These are phyloP conservation scores for Agrochola macilenta DNA, from an alignment of 2,888 invertebrate genomes.

Conservation along the genomic window DNA sequence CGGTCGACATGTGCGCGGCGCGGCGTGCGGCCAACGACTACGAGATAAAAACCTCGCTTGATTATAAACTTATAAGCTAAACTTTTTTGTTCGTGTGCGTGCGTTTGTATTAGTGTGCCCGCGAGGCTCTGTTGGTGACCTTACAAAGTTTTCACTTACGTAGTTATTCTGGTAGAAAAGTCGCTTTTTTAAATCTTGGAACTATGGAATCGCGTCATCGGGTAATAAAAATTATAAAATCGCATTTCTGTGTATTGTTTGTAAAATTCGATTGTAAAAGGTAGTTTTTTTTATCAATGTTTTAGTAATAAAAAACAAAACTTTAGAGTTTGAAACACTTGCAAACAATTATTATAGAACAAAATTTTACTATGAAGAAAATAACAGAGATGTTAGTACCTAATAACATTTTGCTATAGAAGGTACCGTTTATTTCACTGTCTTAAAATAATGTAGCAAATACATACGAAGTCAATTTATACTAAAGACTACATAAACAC, in stretches of 20 bases:
- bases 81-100: slow-evolving; percentile 89
- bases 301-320: not conserved
- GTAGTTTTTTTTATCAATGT: not conserved
- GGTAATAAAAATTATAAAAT: slow-evolving; percentile 15
- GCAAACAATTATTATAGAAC: not conserved
- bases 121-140: slow-evolving; percentile 86
- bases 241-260: not conserved
- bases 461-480: slow-evolving; percentile 46
- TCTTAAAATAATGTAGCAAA: slow-evolving; percentile 30
- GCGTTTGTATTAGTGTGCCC: slow-evolving; percentile 81
- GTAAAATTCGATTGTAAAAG: not conserved
- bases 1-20: slow-evolving; percentile 85
- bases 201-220: slow-evolving; percentile 36
- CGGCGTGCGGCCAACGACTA: slow-evolving; percentile 88
- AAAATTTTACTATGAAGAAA: slow-evolving; percentile 3
- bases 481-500: slow-evolving; percentile 49
- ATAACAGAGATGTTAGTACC: not conserved
- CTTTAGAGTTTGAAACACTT: not conserved
- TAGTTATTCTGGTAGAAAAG: slow-evolving; percentile 65
- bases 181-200: slow-evolving; percentile 40
- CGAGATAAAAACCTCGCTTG: slow-evolving; percentile 90
- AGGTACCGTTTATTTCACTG: slow-evolving; percentile 9
- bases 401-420: not conserved
- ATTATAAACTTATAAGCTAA: slow-evolving; percentile 91
- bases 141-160: slow-evolving; percentile 86